A percentile compares a stretch with the other conserved stretches of the same genome.
phyloP scores from a whole-genome alignment of 2,797 vertebrate genomes.

The Clarias platycephalus region DNA sequence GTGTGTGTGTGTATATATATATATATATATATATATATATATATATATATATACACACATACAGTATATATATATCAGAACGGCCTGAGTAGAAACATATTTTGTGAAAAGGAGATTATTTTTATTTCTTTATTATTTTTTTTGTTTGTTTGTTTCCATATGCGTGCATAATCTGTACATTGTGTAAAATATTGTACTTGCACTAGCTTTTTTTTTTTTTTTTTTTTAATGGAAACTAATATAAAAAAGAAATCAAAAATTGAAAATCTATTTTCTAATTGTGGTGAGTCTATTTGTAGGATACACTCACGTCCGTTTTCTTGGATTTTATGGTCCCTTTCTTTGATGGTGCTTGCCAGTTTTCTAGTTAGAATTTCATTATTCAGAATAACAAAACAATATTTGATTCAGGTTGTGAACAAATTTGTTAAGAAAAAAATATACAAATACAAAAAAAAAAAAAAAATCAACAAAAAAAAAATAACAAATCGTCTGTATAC shows the following conservation, averaged over 20 bases:
- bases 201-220: slow-evolving; percentile 95
- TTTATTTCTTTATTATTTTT: slow-evolving; percentile 64
- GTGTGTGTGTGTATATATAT: not conserved
- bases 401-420: slow-evolving; percentile 96
- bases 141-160: slow-evolving; percentile 72
- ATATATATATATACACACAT: slow-evolving; percentile 17
- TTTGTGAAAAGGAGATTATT: slow-evolving; percentile 85
- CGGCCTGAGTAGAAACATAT: slow-evolving; percentile 86
- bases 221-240: slow-evolving; percentile 82
- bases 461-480: slow-evolving; percentile 81
- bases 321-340: slow-evolving; percentile 90
- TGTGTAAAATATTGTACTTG: slow-evolving; percentile 96
- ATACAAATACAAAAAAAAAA: slow-evolving; percentile 69
- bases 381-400: slow-evolving; percentile 89
- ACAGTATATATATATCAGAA: slow-evolving; percentile 61
- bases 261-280: slow-evolving; percentile 96
- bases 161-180: slow-evolving; percentile 93
- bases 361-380: slow-evolving; percentile 97
- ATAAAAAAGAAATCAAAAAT: slow-evolving; percentile 88
- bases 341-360: slow-evolving; percentile 96
- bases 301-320: slow-evolving; percentile 78
- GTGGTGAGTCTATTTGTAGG: slow-evolving; percentile 96
- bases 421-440: slow-evolving; percentile 91
- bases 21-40: slow-evolving; percentile 21
- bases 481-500: slow-evolving; percentile 88